A percentile compares a stretch with the other conserved stretches of the same genome.
Conservation (phyloP, 2,888 invertebrate genomes). For the Cataglyphis albicans region DNA sequence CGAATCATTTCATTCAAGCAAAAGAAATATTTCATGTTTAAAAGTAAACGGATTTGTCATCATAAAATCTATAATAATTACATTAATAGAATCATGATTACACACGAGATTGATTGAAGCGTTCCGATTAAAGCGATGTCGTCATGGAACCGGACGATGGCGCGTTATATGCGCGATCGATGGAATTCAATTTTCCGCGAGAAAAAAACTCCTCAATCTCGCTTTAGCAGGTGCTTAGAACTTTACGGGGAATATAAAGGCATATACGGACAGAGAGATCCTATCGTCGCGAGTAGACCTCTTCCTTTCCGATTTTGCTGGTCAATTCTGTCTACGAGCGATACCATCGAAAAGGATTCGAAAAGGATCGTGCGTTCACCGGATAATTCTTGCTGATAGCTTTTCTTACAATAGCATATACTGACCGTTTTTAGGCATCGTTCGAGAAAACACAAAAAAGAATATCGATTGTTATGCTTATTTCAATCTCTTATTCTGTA, state of each 20-base stretch:
- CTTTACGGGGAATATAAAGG: conserved; percentile 66
- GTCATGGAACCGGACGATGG: neutral
- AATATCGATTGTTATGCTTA: conserved; percentile 35
- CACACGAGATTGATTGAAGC: conserved; percentile 9
- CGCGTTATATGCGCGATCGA: conserved; percentile 41
- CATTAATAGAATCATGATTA: neutral
- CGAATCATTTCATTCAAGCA: neutral
- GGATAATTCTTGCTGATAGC: conserved; percentile 65
- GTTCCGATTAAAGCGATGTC: conserved; percentile 28
- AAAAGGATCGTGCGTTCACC: neutral
- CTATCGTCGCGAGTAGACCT: conserved; percentile 58
- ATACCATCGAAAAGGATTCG: conserved; percentile 30
- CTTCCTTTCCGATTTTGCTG: conserved; percentile 29
- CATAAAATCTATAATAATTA: conserved; percentile 2
- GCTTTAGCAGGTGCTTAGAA: conserved; percentile 67
- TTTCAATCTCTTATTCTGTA: neutral
- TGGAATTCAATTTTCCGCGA: conserved; percentile 66
- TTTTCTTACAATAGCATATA: conserved; percentile 53
- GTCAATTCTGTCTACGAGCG: conserved; percentile 52
- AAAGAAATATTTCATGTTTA: neutral
- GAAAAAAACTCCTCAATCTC: conserved; percentile 48
- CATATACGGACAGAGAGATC: conserved; percentile 53
- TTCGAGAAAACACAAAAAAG: conserved; percentile 27
- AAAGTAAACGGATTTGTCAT: neutral
- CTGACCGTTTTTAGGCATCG: conserved; percentile 56